Percentiles rank a stretch among this genome's conserved stretches.
phyloP scores from a whole-genome alignment of 2,888 invertebrate genomes.

The Agrochola lota region DNA sequence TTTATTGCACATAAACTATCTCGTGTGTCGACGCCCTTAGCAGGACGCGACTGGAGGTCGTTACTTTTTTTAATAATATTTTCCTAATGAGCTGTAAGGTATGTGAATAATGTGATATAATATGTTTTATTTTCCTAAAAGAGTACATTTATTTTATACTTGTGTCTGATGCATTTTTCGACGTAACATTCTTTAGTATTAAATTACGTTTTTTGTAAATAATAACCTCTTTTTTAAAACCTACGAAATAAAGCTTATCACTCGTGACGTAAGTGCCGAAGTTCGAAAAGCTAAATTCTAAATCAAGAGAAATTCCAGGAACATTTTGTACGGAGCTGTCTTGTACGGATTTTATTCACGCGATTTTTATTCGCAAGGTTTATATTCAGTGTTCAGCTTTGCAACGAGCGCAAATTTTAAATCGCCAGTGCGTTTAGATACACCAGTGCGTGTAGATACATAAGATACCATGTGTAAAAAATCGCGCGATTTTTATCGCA shows the following conservation, averaged over 20 bases:
- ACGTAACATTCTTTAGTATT: not conserved
- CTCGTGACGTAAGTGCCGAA: not conserved
- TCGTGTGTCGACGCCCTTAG: constrained; percentile 70
- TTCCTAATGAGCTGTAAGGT: constrained; percentile 44
- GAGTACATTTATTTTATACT: not conserved
- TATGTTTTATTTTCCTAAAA: not conserved
- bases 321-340: not conserved
- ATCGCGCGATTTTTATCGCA: too few relatives aligned
- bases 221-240: not conserved
- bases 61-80: constrained; percentile 55
- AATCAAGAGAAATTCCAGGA: not conserved
- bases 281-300: not conserved
- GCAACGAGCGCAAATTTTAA: too few relatives aligned
- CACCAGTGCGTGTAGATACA: too few relatives aligned
- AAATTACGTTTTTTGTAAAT: not conserved
- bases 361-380: too few relatives aligned
- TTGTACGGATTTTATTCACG: too few relatives aligned
- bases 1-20: constrained; percentile 77
- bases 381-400: too few relatives aligned
- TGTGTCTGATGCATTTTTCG: not conserved
- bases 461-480: too few relatives aligned
- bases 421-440: too few relatives aligned
- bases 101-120: constrained; percentile 19
- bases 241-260: not conserved
- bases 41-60: constrained; percentile 37